These are phyloP conservation scores for Leptestheria dahalacensis DNA, from an alignment of 1,140 invertebrate genomes.

Conservation along the genomic window DNA sequence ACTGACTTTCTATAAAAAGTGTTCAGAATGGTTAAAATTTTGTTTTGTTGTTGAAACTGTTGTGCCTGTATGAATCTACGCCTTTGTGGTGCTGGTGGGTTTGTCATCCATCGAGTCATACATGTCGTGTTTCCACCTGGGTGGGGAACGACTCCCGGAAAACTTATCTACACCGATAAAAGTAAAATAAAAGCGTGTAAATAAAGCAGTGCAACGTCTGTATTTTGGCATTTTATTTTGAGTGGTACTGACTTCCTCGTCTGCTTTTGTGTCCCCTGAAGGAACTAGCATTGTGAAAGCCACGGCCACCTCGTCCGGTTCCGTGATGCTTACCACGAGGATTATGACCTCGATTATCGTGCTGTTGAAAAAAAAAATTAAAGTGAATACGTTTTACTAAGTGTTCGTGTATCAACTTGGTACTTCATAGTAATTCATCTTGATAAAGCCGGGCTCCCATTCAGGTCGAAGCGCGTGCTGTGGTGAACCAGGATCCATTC, in stretches of 20 bases:
- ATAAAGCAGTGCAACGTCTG: too few relatives aligned
- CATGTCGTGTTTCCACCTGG: not conserved
- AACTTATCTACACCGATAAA: not conserved
- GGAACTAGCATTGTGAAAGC: not conserved
- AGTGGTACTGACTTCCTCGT: not conserved
- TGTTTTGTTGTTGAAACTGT: not conserved
- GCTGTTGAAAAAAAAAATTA: not conserved
- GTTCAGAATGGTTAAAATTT: too few relatives aligned
- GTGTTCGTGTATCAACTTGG: not conserved
- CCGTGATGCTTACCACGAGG: not conserved
- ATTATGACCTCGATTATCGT: not conserved
- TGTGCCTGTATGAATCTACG: not conserved
- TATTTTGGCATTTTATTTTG: too few relatives aligned
- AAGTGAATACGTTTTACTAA: not conserved
- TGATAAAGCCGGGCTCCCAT: too few relatives aligned
- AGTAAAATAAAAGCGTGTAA: too few relatives aligned
- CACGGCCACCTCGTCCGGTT: not conserved
- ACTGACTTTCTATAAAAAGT: too few relatives aligned
- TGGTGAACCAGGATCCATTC: too few relatives aligned
- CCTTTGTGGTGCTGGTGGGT: not conserved
- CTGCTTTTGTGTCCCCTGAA: not conserved
- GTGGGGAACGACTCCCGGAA: not conserved
- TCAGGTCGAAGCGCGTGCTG: too few relatives aligned
- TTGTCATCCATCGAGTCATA: not conserved
- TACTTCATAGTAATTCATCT: not conserved